Conservation (phyloP, 37 sponge, comb jelly and placozoan species). For the Aphrocallistes beatrix region DNA sequence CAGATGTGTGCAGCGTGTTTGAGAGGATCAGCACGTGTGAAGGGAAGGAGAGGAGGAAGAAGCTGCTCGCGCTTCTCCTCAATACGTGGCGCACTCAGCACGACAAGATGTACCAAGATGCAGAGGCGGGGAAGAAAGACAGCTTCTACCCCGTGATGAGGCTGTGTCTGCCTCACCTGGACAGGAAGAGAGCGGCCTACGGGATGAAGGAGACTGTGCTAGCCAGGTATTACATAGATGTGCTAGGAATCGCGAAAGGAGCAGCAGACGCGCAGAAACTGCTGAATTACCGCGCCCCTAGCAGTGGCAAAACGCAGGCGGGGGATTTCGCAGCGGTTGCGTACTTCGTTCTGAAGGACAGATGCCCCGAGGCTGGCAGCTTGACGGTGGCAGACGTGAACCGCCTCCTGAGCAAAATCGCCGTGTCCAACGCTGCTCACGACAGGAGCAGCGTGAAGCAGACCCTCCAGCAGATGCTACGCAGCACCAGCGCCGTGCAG, state of each 20-base stretch:
- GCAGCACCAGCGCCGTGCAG: conserved; percentile 71
- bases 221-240: conserved; percentile 91
- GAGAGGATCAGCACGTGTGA: conserved; percentile 39
- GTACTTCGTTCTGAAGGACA: conserved; percentile 58
- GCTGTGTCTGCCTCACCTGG: conserved; percentile 66
- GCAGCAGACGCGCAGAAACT: conserved; percentile 85
- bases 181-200: conserved; percentile 59
- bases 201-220: conserved; percentile 81
- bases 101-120: not conserved
- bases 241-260: conserved; percentile 72
- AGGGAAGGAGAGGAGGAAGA: conserved; percentile 59
- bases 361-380: conserved; percentile 78
- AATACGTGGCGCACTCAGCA: conserved; percentile 20
- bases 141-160: conserved; percentile 67
- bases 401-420: conserved; percentile 48
- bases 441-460: conserved; percentile 61
- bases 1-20: conserved; percentile 32
- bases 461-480: conserved; percentile 49
- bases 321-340: conserved; percentile 87
- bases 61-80: conserved; percentile 24
- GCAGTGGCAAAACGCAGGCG: conserved; percentile 54
- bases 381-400: conserved; percentile 66
- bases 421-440: conserved; percentile 43
- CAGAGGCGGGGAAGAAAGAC: conserved; percentile 24
- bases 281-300: conserved; percentile 73